Conservation (phyloP, 2,113 vertebrate genomes). For the Acinonyx jubatus region DNA sequence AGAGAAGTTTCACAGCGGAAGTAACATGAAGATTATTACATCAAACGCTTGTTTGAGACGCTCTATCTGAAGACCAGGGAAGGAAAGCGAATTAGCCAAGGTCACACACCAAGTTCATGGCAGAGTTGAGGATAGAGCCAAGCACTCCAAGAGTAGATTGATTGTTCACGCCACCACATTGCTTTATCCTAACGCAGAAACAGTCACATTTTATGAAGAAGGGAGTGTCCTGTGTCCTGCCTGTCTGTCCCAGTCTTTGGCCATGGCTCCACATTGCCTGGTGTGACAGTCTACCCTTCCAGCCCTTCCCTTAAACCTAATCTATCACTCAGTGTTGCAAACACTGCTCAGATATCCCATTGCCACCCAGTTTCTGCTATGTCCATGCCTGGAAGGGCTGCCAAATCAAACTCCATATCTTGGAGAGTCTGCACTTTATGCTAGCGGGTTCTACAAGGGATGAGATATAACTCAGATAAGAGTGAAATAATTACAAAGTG, state of each 20-base stretch:
- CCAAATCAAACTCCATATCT: not conserved
- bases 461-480: not conserved
- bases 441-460: not conserved
- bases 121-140: not conserved
- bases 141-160: not conserved
- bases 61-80: not conserved
- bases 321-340: accelerated
- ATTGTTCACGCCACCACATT: accelerated
- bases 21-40: not conserved
- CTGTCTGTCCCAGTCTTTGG: not conserved
- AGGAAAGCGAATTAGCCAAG: not conserved
- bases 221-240: accelerated
- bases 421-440: not conserved
- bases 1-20: not conserved
- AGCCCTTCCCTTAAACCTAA: accelerated
- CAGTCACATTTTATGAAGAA: not conserved
- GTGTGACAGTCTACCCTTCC: not conserved
- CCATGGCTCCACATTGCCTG: not conserved
- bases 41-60: not conserved
- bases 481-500: not conserved
- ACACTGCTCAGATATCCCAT: not conserved
- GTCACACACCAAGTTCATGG: not conserved
- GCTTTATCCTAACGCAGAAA: not conserved
- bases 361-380: accelerated
- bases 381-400: not conserved